phyloP scores from a whole-genome alignment of 2,113 vertebrate genomes.

The Elanus axillaris region DNA sequence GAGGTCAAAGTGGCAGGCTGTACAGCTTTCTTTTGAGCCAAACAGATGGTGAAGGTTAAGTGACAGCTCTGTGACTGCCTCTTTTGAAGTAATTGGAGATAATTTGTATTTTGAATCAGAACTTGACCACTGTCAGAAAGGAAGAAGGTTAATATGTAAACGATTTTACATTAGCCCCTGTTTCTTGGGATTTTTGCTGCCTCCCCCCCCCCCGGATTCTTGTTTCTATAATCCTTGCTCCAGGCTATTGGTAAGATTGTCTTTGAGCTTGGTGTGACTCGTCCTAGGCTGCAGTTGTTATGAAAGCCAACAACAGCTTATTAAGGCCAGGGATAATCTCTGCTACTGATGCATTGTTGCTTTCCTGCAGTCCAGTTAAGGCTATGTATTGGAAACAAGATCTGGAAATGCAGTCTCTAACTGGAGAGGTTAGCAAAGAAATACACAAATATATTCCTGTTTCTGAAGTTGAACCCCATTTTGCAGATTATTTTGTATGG shows the following conservation, averaged over 20 bases:
- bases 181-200: constrained; percentile 69
- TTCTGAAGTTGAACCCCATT: not conserved
- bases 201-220: constrained; percentile 58
- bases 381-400: constrained; percentile 15
- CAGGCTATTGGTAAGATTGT: constrained; percentile 80
- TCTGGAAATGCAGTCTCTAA: constrained; percentile 4
- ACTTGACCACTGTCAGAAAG: constrained; percentile 89
- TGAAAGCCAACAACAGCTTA: constrained; percentile 75
- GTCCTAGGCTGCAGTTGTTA: constrained; percentile 72
- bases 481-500: not conserved
- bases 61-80: constrained; percentile 93
- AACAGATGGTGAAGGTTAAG: constrained; percentile 98
- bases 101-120: constrained; percentile 93
- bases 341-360: constrained; percentile 69
- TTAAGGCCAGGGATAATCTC: constrained; percentile 77
- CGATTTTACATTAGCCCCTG: constrained; percentile 90
- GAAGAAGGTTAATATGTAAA: constrained; percentile 96
- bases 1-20: constrained; percentile 82
- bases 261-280: constrained; percentile 69
- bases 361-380: constrained; percentile 67
- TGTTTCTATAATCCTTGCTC: constrained; percentile 92
- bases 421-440: constrained; percentile 33
- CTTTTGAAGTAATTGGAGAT: constrained; percentile 97
- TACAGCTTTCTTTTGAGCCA: constrained; percentile 85
- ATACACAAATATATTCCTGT: not conserved